A percentile compares a stretch with the other conserved stretches of the same genome.
Conservation (phyloP, 23 tunicate species). For the Styela clava region DNA sequence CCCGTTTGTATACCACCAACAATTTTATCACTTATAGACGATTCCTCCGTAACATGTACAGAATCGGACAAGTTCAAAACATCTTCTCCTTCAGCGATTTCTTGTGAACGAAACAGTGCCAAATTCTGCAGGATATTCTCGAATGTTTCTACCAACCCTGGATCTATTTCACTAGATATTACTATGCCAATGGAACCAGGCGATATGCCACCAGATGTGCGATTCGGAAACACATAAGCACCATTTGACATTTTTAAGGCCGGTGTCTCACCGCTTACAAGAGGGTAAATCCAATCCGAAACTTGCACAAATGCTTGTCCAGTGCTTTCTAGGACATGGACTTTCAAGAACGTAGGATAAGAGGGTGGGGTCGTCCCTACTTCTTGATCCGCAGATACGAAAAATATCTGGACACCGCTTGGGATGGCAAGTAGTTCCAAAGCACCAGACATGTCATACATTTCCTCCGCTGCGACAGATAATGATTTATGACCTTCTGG, state of each 20-base stretch:
- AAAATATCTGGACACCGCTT: constrained; percentile 60
- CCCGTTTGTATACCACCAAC: constrained; percentile 50
- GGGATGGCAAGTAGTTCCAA: constrained; percentile 57
- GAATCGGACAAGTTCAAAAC: neutral
- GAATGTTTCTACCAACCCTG: constrained; percentile 46
- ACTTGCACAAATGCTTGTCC: constrained; percentile 46
- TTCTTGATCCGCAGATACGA: constrained; percentile 29
- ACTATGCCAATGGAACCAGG: constrained; percentile 49
- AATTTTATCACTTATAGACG: constrained; percentile 43
- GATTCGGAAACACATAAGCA: constrained; percentile 64
- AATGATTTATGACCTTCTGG: constrained; percentile 40
- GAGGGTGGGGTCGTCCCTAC: constrained; percentile 70
- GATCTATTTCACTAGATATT: constrained; percentile 52
- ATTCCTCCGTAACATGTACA: constrained; percentile 18
- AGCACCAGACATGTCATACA: constrained; percentile 25
- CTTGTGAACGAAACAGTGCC: constrained; percentile 35
- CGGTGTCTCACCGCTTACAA: constrained; percentile 62
- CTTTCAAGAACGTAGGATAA: constrained; percentile 48
- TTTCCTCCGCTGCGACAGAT: neutral
- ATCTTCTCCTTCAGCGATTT: constrained; percentile 34
- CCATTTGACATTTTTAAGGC: constrained; percentile 51
- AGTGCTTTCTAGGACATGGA: constrained; percentile 27
- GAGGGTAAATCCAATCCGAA: constrained; percentile 74
- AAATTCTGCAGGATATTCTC: constrained; percentile 39
- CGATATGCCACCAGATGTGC: constrained; percentile 10